phyloP scores from a whole-genome alignment of 2,888 invertebrate genomes.

The Alitta virens region DNA sequence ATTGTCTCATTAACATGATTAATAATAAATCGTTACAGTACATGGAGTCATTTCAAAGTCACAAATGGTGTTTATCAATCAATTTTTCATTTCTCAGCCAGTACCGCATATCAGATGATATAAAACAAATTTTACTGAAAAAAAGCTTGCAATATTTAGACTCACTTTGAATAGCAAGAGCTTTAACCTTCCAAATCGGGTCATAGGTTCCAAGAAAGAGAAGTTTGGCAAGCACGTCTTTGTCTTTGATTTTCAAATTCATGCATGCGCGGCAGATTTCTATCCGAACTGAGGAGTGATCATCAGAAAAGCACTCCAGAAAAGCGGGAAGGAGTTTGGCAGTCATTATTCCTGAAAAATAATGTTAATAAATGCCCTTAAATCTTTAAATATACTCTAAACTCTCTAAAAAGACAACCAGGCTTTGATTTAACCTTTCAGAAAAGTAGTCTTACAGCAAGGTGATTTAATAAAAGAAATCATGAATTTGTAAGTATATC shows the following conservation, averaged over 20 bases:
- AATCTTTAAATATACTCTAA: too few relatives aligned
- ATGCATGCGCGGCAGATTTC: conserved; percentile 52
- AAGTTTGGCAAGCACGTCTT: conserved; percentile 43
- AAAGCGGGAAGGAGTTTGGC: conserved; percentile 53
- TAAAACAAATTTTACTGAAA: too few relatives aligned
- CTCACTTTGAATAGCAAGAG: conserved; percentile 55
- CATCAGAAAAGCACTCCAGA: conserved; percentile 53
- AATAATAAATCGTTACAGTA: too few relatives aligned
- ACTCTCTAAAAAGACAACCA: too few relatives aligned
- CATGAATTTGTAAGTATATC: too few relatives aligned
- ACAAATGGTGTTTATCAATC: not conserved
- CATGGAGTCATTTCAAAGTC: too few relatives aligned
- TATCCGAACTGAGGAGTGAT: conserved; percentile 51
- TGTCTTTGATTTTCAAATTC: conserved; percentile 48
- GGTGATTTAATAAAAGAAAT: too few relatives aligned
- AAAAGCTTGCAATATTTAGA: not conserved
- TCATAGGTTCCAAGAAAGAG: conserved; percentile 53
- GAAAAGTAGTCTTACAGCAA: too few relatives aligned
- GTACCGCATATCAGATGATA: not conserved
- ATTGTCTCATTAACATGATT: too few relatives aligned
- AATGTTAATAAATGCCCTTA: too few relatives aligned
- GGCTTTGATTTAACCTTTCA: too few relatives aligned
- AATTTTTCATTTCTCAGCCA: not conserved
- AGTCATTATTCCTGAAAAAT: conserved; percentile 55
- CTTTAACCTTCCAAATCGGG: conserved; percentile 56